Evolutionary conservation across 2,113 vertebrate genomes (phyloP).

Genomic region (Syngnathus floridae): DNA sequence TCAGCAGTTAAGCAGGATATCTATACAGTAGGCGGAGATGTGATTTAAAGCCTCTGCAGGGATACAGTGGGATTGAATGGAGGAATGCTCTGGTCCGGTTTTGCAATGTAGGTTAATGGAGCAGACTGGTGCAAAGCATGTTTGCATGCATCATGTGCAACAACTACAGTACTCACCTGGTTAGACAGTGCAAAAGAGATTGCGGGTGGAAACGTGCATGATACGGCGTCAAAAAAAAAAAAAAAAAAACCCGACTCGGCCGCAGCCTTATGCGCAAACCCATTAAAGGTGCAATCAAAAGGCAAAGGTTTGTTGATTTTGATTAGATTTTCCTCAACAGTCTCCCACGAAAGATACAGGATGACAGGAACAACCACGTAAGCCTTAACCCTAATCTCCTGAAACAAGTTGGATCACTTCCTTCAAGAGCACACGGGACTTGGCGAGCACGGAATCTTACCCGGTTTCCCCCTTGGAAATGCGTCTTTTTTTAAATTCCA

Average conservation of each 20-base stretch:
- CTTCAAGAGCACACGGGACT: conserved; percentile 29
- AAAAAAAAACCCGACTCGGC: not conserved
- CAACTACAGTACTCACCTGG: conserved; percentile 46
- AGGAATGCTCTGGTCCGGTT: not conserved
- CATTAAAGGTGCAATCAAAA: conserved; percentile 8
- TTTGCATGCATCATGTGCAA: conserved; percentile 32
- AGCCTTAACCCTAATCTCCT: conserved; percentile 65
- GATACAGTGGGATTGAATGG: conserved; percentile 1
- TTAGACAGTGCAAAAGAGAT: conserved; percentile 16
- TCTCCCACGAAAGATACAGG: conserved; percentile 39
- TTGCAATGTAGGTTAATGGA: conserved; percentile 59
- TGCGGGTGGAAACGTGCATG: not conserved
- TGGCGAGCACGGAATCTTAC: conserved; percentile 45
- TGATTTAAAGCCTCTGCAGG: conserved; percentile 15
- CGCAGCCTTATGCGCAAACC: conserved; percentile 17
- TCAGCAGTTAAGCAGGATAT: conserved; percentile 1
- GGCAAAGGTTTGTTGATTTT: not conserved
- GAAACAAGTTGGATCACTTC: conserved; percentile 69
- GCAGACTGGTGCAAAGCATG: conserved; percentile 48
- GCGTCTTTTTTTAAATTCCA: conserved; percentile 32
- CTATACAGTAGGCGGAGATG: conserved; percentile 8
- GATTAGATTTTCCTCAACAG: conserved; percentile 12
- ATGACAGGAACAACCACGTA: conserved; percentile 57
- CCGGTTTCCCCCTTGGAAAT: conserved; percentile 33
- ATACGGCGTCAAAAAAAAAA: not conserved